phyloP scores from a whole-genome alignment of 1,140 invertebrate genomes.

The Trichomalopsis sarcophagae region DNA sequence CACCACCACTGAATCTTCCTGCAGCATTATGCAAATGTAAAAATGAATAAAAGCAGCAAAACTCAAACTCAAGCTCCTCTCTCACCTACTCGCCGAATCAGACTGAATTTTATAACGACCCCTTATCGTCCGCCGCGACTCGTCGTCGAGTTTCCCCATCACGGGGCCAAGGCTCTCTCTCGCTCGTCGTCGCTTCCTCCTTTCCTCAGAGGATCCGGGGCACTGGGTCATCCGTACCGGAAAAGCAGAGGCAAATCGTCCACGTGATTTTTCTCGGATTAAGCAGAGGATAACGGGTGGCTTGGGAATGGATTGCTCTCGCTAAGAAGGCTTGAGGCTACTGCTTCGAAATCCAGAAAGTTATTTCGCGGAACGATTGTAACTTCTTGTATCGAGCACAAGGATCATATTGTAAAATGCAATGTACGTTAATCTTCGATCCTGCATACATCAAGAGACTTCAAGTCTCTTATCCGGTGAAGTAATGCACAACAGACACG shows the following conservation, averaged over 20 bases:
- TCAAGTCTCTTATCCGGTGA: neutral
- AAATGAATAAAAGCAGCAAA: too few species aligned
- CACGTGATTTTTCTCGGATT: neutral
- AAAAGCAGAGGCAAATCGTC: conserved; percentile 8
- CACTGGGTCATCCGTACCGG: conserved; percentile 12
- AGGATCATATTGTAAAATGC: too few species aligned
- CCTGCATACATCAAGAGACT: too few species aligned
- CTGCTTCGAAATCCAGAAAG: neutral
- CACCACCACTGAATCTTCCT: too few species aligned
- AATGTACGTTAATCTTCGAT: too few species aligned
- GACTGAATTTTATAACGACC: neutral
- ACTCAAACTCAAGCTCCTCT: too few species aligned
- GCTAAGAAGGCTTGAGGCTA: neutral
- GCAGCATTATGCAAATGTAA: too few species aligned
- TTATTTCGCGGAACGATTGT: too few species aligned
- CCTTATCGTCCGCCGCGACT: neutral
- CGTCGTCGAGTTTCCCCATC: neutral
- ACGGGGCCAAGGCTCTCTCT: neutral
- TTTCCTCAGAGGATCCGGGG: conserved; percentile 6
- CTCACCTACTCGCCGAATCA: too few species aligned
- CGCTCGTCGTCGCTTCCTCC: neutral
- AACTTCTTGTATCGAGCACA: too few species aligned
- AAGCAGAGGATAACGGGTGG: neutral
- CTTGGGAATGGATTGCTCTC: neutral
- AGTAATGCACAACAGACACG: neutral